Percentiles rank a stretch among this genome's conserved stretches.
Conservation (phyloP, 2,797 vertebrate genomes). For the Myotis vivesi region DNA sequence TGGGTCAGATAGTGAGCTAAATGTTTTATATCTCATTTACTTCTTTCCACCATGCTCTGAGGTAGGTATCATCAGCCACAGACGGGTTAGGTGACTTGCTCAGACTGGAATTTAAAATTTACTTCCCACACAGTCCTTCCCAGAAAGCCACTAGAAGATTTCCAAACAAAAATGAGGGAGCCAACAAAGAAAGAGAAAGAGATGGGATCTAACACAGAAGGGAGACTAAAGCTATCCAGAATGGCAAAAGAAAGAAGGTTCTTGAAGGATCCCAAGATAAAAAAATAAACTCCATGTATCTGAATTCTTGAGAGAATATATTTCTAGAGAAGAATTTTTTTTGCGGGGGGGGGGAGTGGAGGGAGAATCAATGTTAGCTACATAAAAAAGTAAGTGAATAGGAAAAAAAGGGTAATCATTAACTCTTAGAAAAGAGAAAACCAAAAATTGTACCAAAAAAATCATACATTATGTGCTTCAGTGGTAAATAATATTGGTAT, state of each 20-base stretch:
- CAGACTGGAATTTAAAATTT: constrained; percentile 47
- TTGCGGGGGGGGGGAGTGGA: too few relatives aligned
- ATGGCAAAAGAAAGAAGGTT: background rate
- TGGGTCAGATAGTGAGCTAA: background rate
- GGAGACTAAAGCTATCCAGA: background rate
- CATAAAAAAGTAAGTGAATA: constrained; percentile 23
- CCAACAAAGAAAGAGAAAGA: background rate
- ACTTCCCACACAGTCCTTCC: background rate
- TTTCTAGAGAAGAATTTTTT: background rate
- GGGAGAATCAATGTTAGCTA: background rate
- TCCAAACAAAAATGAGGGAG: constrained; percentile 21
- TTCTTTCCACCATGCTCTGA: background rate
- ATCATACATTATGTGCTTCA: background rate
- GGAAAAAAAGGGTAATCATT: background rate
- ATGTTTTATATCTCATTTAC: background rate
- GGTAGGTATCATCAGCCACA: background rate
- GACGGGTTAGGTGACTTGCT: background rate
- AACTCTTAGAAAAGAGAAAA: background rate
- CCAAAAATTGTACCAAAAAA: background rate
- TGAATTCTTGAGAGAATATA: background rate
- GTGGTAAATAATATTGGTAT: background rate
- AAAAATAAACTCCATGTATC: background rate
- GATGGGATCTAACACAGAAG: background rate
- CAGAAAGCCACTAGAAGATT: constrained; percentile 17
- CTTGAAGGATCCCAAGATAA: background rate